phyloP scores from a whole-genome alignment of 1,140 invertebrate genomes.

The Tetraneura akinire region DNA sequence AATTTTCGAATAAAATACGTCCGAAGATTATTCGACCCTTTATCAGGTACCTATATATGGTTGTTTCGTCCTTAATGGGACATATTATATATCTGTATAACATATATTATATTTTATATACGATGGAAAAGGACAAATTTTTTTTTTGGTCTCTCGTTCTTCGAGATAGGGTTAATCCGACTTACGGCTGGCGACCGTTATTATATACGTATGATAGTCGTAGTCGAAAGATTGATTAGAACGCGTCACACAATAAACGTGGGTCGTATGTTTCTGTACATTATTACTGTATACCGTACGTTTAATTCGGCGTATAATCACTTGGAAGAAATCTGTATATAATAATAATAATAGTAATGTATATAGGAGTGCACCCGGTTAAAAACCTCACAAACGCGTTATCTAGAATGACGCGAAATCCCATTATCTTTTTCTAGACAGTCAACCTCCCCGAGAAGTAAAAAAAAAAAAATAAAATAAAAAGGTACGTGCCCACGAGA shows the following conservation, averaged over 20 bases:
- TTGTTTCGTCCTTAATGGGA: not conserved
- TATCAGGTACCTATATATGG: not conserved
- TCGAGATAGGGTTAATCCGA: slow-evolving; percentile 34
- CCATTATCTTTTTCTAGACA: slow-evolving; percentile 29
- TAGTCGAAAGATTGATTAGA: slow-evolving; percentile 43
- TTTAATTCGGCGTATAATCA: slow-evolving; percentile 6
- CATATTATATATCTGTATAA: no score
- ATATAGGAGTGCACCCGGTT: not conserved
- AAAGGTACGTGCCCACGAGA: not conserved
- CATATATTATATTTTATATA: not conserved
- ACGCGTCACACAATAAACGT: slow-evolving; percentile 1
- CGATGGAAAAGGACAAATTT: not conserved
- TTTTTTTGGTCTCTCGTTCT: not conserved
- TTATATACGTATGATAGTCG: no score
- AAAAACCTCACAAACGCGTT: slow-evolving; percentile 13
- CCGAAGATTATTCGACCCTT: not conserved
- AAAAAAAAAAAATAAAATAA: not conserved
- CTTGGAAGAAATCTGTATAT: not conserved
- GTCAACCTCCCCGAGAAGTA: not conserved
- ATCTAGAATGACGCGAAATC: slow-evolving; percentile 36
- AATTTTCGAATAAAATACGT: not conserved
- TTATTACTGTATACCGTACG: not conserved
- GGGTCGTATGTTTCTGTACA: not conserved
- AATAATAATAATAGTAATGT: not conserved
- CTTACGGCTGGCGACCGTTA: not conserved